Conservation (phyloP, 1,140 invertebrate genomes). For the Brachystomella parvula region DNA sequence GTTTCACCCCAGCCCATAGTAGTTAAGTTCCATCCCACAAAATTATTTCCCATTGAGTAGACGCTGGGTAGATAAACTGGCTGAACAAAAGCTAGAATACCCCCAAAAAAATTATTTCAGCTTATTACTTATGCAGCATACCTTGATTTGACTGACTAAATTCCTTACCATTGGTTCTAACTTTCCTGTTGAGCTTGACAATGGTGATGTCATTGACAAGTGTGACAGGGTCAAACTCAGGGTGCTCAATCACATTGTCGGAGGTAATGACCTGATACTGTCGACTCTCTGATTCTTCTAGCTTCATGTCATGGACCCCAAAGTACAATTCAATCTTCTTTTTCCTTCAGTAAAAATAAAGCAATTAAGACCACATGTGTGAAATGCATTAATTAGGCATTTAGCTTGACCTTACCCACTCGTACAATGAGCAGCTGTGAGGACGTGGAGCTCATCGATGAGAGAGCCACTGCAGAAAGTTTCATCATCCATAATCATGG, state of each 20-base stretch:
- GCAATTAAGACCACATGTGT: not conserved
- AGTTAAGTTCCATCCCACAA: conserved; percentile 22
- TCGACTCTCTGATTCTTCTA: conserved; percentile 23
- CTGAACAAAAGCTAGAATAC: conserved; percentile 25
- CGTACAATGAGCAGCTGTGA: conserved; percentile 31
- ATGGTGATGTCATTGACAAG: conserved; percentile 31
- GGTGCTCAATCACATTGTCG: conserved; percentile 24
- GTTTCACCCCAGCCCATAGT: conserved; percentile 29
- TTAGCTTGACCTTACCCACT: not conserved
- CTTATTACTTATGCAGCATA: not conserved
- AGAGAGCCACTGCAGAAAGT: conserved; percentile 29
- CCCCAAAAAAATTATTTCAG: not conserved
- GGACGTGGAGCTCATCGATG: conserved; percentile 19
- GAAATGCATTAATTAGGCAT: not conserved
- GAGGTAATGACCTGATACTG: conserved; percentile 17
- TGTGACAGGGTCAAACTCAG: conserved; percentile 23
- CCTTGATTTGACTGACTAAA: not conserved
- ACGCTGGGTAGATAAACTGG: conserved; percentile 29
- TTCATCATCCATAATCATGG: conserved; percentile 23
- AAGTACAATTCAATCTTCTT: conserved; percentile 24
- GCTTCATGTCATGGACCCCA: conserved; percentile 28
- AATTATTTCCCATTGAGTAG: conserved; percentile 25
- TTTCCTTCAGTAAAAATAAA: conserved; percentile 7
- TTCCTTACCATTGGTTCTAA: conserved; percentile 22
- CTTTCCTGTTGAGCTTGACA: conserved; percentile 13